A percentile compares a stretch with the other conserved stretches of the same genome.
Evolutionary conservation across 2,888 invertebrate genomes (phyloP).

Genomic region (Sthenelais limicola): DNA sequence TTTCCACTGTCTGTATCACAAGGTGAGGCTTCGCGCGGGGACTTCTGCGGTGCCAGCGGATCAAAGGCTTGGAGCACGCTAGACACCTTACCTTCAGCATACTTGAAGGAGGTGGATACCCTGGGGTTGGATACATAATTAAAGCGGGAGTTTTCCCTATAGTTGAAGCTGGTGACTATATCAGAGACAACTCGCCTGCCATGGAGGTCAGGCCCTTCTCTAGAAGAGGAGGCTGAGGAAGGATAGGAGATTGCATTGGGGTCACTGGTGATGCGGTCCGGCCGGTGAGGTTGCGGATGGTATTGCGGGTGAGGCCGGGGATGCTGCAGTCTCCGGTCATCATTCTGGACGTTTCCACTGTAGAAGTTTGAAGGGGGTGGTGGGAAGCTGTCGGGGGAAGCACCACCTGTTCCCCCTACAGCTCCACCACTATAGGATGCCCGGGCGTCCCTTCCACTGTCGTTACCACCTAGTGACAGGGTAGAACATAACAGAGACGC

Average conservation of each 20-base stretch:
- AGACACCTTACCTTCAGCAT: slow-evolving; percentile 41
- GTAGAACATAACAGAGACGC: no score
- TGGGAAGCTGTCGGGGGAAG: slow-evolving; percentile 10
- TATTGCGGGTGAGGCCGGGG: slow-evolving; percentile 24
- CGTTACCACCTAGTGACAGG: background rate
- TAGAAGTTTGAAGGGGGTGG: slow-evolving; percentile 20
- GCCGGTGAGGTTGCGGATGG: slow-evolving; percentile 3
- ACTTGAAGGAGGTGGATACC: slow-evolving; percentile 36
- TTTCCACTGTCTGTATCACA: background rate
- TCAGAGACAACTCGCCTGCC: slow-evolving; percentile 30
- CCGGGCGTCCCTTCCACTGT: background rate
- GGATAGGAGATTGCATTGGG: background rate
- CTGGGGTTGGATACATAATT: slow-evolving; percentile 5
- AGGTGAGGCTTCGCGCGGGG: slow-evolving; percentile 7
- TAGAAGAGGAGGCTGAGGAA: background rate
- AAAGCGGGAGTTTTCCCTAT: background rate
- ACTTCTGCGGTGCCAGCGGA: slow-evolving; percentile 12
- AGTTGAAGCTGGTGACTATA: background rate
- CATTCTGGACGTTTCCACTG: slow-evolving; percentile 1
- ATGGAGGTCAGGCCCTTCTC: background rate
- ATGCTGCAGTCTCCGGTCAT: background rate
- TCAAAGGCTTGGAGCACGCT: slow-evolving; percentile 44
- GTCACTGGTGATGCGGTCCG: slow-evolving; percentile 38
- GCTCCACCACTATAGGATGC: slow-evolving; percentile 12
- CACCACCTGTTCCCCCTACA: slow-evolving; percentile 10